phyloP scores from a whole-genome alignment of 2,113 vertebrate genomes.

The Phaethornis superciliosus region DNA sequence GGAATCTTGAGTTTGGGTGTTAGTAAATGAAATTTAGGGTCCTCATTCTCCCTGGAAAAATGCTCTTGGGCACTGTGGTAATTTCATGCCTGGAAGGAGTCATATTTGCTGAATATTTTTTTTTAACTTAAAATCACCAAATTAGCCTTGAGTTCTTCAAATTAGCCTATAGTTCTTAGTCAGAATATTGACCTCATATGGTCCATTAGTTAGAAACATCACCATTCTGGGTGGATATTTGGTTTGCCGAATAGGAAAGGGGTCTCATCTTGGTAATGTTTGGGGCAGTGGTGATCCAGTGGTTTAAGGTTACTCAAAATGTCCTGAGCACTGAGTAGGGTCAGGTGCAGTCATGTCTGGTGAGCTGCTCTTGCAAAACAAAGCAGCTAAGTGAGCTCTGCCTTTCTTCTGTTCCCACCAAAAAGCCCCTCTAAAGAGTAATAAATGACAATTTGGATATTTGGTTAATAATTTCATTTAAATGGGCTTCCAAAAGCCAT shows the following conservation, averaged over 20 bases:
- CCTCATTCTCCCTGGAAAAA: not conserved
- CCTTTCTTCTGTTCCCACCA: not conserved
- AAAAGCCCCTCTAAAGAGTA: not conserved
- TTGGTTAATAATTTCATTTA: not conserved
- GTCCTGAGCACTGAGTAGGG: not conserved
- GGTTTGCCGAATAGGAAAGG: not conserved
- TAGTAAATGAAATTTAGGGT: not conserved
- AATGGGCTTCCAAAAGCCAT: not conserved
- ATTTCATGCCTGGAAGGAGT: slow-evolving; percentile 50
- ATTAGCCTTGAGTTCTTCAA: slow-evolving; percentile 40
- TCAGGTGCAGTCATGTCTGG: not conserved
- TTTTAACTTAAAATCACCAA: not conserved
- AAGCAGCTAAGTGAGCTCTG: not conserved
- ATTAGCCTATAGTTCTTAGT: not conserved
- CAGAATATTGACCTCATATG: not conserved
- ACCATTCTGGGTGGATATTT: not conserved
- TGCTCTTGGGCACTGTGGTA: not conserved
- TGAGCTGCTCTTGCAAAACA: not conserved
- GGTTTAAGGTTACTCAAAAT: not conserved
- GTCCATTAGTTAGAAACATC: not conserved
- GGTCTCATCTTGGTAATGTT: not conserved
- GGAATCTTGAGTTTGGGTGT: not conserved
- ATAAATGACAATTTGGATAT: not conserved
- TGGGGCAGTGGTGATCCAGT: rapidly evolving
- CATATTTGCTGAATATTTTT: slow-evolving; percentile 1